These are phyloP conservation scores for Rallus crepitans DNA, from an alignment of 2,797 vertebrate genomes.

Conservation along the genomic window DNA sequence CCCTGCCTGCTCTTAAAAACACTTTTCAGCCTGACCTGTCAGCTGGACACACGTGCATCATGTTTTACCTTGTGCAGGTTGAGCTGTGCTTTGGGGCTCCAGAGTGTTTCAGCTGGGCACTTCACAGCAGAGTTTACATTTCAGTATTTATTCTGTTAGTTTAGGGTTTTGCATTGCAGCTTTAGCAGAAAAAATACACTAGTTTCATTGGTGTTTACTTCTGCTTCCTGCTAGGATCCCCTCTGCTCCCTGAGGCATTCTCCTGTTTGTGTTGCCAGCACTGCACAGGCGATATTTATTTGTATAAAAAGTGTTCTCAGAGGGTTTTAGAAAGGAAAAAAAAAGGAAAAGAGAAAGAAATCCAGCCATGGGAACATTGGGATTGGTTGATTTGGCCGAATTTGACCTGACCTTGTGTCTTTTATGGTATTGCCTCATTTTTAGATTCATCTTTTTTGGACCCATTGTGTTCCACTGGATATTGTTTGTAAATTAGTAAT, in stretches of 20 bases:
- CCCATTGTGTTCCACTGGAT: conserved; percentile 56
- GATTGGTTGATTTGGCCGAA: conserved; percentile 50
- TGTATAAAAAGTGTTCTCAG: conserved; percentile 47
- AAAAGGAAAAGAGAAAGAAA: not conserved
- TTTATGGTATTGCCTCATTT: conserved; percentile 49
- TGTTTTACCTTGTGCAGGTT: not conserved
- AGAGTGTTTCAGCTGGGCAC: not conserved
- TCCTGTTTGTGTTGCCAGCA: conserved; percentile 44
- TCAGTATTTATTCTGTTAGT: not conserved
- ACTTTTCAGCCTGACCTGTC: not conserved
- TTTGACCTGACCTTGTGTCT: conserved; percentile 43
- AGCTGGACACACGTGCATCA: not conserved
- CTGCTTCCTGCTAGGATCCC: conserved; percentile 48
- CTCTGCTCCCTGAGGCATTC: conserved; percentile 21
- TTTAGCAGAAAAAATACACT: conserved; percentile 17
- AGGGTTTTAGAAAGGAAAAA: conserved; percentile 13
- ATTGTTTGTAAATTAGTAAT: conserved; percentile 62
- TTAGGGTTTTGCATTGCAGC: not conserved
- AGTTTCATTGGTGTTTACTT: not conserved
- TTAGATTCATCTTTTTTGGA: conserved; percentile 55
- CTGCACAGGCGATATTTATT: conserved; percentile 62
- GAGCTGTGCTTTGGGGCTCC: not conserved
- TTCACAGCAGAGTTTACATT: not conserved
- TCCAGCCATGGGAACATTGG: conserved; percentile 29
- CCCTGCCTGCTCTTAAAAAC: not conserved